Conservation (phyloP, 2,797 vertebrate species). For the Ibycter americanus region DNA sequence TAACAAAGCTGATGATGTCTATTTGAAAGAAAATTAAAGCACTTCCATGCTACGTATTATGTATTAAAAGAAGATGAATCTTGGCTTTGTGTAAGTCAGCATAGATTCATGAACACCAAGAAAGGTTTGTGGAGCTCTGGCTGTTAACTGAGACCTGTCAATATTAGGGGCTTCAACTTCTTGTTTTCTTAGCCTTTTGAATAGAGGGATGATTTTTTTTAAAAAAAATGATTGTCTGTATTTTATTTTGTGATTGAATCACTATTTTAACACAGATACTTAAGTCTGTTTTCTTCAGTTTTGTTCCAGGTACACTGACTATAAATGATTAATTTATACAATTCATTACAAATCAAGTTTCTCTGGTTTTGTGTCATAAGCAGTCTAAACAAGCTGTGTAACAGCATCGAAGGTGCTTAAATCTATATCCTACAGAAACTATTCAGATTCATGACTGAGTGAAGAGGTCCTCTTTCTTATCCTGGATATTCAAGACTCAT, state of each 20-base stretch:
- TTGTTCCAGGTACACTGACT: not conserved
- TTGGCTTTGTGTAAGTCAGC: not conserved
- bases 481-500: not conserved
- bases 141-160: not conserved
- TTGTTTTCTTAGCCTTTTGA: not conserved
- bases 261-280: not conserved
- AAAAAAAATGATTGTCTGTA: not conserved
- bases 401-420: not conserved
- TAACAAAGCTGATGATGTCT: not conserved
- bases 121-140: not conserved
- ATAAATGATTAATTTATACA: not conserved
- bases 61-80: not conserved
- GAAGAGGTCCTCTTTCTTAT: not conserved
- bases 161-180: not conserved
- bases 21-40: slow-evolving; percentile 33
- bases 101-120: not conserved
- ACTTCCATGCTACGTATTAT: not conserved
- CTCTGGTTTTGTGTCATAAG: not conserved
- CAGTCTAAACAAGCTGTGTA: not conserved
- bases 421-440: not conserved
- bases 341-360: not conserved
- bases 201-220: not conserved
- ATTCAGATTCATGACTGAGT: not conserved
- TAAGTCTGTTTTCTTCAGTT: not conserved
- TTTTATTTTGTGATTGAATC: not conserved